Evolutionary conservation across 2,888 invertebrate genomes (phyloP).

Genomic region (Cheilosia scutellata): DNA sequence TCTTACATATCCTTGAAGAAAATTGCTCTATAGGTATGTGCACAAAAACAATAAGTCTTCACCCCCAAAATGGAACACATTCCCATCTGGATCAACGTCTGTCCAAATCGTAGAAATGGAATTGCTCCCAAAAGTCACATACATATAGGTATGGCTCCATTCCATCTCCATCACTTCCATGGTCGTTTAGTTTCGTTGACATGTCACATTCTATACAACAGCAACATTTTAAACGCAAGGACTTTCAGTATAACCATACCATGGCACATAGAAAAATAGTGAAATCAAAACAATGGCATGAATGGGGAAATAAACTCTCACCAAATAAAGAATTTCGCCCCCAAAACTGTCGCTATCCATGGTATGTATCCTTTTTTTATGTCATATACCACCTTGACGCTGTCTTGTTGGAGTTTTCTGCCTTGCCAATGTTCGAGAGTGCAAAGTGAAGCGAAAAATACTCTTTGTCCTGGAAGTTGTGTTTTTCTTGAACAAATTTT

Average conservation of each 20-base stretch:
- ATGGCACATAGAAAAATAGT: slow-evolving; percentile 4
- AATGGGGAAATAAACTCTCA: slow-evolving; percentile 7
- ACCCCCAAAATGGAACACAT: neutral
- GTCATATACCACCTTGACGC: neutral
- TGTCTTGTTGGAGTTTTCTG: neutral
- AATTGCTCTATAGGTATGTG: neutral
- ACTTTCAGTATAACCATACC: neutral
- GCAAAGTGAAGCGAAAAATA: slow-evolving; percentile 44
- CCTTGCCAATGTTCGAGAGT: slow-evolving; percentile 4
- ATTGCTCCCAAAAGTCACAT: slow-evolving; percentile 64
- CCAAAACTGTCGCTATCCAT: neutral
- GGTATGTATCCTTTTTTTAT: neutral
- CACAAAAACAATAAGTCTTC: neutral
- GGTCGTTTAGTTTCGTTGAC: neutral
- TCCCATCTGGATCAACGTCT: neutral
- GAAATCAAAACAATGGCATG: slow-evolving; percentile 23
- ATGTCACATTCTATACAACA: slow-evolving; percentile 9
- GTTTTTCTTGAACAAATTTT: slow-evolving; percentile 1
- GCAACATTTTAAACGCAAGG: slow-evolving; percentile 18
- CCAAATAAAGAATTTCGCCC: slow-evolving; percentile 17
- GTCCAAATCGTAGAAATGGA: slow-evolving; percentile 37
- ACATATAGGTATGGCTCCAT: neutral
- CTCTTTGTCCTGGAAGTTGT: slow-evolving; percentile 24
- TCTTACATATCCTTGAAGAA: neutral
- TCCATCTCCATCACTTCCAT: slow-evolving; percentile 18